Evolutionary conservation across 2,113 vertebrate genomes (phyloP).

Genomic region (Onychostoma macrolepis): DNA sequence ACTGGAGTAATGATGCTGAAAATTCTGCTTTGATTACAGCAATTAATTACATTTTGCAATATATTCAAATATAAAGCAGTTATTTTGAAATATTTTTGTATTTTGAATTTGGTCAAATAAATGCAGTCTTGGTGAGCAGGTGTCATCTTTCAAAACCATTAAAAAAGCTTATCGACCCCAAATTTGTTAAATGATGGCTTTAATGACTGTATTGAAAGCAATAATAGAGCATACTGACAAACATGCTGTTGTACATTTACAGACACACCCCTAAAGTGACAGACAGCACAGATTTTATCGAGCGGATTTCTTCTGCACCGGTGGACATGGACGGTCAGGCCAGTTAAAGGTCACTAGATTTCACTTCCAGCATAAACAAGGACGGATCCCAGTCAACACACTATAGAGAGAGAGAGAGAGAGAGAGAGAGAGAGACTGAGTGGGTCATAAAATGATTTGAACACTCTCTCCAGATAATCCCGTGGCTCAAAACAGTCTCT

Average conservation of each 20-base stretch:
- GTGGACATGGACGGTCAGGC: slow-evolving; percentile 13
- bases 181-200: background rate
- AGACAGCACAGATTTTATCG: slow-evolving; percentile 18
- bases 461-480: background rate
- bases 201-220: background rate
- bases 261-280: background rate
- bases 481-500: background rate
- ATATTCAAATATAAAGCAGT: background rate
- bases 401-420: background rate
- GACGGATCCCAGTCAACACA: background rate
- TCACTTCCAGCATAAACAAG: background rate
- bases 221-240: background rate
- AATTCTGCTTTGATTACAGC: background rate
- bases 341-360: slow-evolving; percentile 23
- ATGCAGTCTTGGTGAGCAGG: background rate
- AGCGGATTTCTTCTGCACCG: slow-evolving; percentile 10
- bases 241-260: slow-evolving; percentile 1
- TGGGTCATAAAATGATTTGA: background rate
- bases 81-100: background rate
- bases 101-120: background rate
- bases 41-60: background rate
- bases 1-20: background rate
- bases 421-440: background rate
- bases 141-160: background rate
- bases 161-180: background rate